Percentiles rank a stretch among this genome's conserved stretches.
These are phyloP conservation scores for Tupaia tana DNA, from an alignment of 2,113 vertebrate species.

Conservation along the genomic window DNA sequence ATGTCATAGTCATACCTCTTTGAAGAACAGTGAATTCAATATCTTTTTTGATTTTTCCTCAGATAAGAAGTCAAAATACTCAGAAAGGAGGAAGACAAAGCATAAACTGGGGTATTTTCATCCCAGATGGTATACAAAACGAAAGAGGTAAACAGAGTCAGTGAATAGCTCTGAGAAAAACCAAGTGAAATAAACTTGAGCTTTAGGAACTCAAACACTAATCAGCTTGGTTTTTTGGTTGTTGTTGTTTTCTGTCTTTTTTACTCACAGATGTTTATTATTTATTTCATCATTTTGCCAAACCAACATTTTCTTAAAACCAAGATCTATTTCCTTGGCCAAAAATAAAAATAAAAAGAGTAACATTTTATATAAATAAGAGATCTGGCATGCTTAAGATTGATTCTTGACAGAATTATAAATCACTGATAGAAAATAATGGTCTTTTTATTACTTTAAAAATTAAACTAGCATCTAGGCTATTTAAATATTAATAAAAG, in stretches of 20 bases:
- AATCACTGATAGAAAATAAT: constrained; percentile 68
- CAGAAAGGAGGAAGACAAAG: background rate
- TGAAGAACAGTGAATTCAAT: background rate
- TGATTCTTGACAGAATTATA: constrained; percentile 55
- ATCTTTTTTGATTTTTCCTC: background rate
- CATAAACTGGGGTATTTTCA: background rate
- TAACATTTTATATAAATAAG: constrained; percentile 66
- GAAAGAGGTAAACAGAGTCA: background rate
- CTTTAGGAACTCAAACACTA: constrained; percentile 11
- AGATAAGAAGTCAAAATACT: background rate
- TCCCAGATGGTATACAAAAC: background rate
- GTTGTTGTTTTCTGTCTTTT: constrained; percentile 29
- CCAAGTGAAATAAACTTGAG: constrained; percentile 42
- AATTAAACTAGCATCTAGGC: background rate
- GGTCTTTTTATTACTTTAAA: constrained; percentile 50
- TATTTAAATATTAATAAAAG: constrained; percentile 64
- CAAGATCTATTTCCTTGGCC: constrained; percentile 17
- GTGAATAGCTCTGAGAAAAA: constrained; percentile 47
- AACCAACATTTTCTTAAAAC: constrained; percentile 52
- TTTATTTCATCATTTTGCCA: constrained; percentile 64
- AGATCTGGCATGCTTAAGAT: constrained; percentile 45
- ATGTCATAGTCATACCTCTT: background rate
- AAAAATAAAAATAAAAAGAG: constrained; percentile 56
- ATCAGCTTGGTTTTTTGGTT: background rate
- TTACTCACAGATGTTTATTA: constrained; percentile 69